Conservation (phyloP, 1,140 invertebrate species). For the Aporrectodea caliginosa region DNA sequence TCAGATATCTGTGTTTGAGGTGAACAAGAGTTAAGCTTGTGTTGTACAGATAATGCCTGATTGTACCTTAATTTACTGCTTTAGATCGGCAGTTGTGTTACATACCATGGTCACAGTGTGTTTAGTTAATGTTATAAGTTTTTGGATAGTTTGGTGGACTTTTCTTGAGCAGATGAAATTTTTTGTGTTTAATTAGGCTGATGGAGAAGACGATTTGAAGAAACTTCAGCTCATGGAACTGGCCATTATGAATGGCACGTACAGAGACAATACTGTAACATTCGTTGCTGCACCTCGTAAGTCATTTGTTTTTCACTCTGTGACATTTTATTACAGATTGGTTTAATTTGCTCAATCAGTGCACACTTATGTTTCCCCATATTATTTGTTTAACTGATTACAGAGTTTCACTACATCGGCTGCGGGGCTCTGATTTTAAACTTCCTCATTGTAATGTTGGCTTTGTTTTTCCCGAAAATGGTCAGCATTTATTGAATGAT, state of each 20-base stretch:
- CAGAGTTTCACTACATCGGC: not conserved
- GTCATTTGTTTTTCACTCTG: not conserved
- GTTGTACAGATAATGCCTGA: too few relatives aligned
- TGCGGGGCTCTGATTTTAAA: not conserved
- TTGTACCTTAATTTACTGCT: too few relatives aligned
- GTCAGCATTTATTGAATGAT: not conserved
- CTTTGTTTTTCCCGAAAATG: not conserved
- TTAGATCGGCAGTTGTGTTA: too few relatives aligned
- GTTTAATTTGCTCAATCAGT: not conserved
- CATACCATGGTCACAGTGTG: too few relatives aligned
- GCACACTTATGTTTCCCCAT: too few relatives aligned
- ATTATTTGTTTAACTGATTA: not conserved
- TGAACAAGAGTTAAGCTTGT: too few relatives aligned
- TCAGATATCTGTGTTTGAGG: too few relatives aligned
- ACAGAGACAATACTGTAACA: conserved; percentile 66
- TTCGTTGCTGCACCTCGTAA: not conserved
- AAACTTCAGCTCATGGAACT: conserved; percentile 99
- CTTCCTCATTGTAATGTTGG: not conserved
- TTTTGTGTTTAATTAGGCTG: too few relatives aligned
- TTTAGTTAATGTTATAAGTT: too few relatives aligned
- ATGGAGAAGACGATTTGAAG: conserved; percentile 99
- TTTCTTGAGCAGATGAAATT: too few relatives aligned
- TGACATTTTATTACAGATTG: not conserved
- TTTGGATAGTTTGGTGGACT: too few relatives aligned
- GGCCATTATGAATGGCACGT: conserved; percentile 99